phyloP scores from a whole-genome alignment of 2,113 vertebrate species.

The Ahaetulla prasina region DNA sequence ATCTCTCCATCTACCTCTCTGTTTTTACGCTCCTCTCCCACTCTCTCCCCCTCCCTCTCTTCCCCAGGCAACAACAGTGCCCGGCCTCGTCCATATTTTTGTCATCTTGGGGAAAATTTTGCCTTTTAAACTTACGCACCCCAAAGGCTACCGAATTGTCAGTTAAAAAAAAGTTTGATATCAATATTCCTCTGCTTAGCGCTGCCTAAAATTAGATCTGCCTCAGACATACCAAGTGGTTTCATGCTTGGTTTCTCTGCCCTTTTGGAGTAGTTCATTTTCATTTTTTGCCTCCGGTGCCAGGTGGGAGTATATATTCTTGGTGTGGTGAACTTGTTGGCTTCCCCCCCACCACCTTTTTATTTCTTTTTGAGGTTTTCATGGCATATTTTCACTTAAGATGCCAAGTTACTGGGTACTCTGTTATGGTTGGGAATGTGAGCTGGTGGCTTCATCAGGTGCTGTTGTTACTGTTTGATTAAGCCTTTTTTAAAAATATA shows the following conservation, averaged over 20 bases:
- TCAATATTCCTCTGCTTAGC: not conserved
- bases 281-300: not conserved
- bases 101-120: not conserved
- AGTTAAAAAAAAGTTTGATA: not conserved
- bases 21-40: too few relatives aligned
- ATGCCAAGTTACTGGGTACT: not conserved
- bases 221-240: not conserved
- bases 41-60: not conserved
- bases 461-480: not conserved
- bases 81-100: not conserved
- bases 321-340: not conserved
- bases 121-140: not conserved
- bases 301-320: not conserved
- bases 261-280: not conserved
- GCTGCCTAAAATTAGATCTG: not conserved
- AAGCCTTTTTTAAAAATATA: not conserved
- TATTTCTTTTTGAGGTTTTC: not conserved
- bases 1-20: too few relatives aligned
- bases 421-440: not conserved
- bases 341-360: accelerated
- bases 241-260: not conserved
- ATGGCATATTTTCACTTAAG: not conserved
- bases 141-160: not conserved
- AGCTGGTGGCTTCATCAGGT: not conserved
- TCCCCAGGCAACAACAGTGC: not conserved